These are phyloP conservation scores for Pangasius larnaudii DNA, from an alignment of 2,797 vertebrate genomes.

Conservation along the genomic window DNA sequence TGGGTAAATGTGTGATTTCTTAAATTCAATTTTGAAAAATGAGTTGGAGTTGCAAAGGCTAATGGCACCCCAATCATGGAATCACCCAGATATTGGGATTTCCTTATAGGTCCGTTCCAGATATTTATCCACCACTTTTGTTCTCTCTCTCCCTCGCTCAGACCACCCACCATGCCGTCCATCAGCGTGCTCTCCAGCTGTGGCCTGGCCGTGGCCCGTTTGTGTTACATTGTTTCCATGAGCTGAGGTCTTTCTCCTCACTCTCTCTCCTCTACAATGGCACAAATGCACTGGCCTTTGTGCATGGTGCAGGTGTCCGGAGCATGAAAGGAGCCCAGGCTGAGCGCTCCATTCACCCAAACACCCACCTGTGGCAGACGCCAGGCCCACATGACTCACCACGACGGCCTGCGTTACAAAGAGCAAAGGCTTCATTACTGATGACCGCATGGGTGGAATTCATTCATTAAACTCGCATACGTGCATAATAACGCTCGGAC, in stretches of 20 bases:
- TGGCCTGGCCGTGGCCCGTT: slow-evolving; percentile 77
- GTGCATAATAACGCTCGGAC: slow-evolving; percentile 26
- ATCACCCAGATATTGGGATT: slow-evolving; percentile 31
- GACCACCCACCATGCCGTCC: slow-evolving; percentile 60
- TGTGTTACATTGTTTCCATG: slow-evolving; percentile 82
- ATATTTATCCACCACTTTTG: slow-evolving; percentile 29
- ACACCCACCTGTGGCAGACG: slow-evolving; percentile 76
- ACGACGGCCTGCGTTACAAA: slow-evolving; percentile 39
- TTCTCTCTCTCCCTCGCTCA: slow-evolving; percentile 2
- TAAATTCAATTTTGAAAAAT: background rate
- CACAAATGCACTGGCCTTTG: slow-evolving; percentile 72
- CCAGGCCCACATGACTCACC: slow-evolving; percentile 75
- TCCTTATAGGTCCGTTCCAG: slow-evolving; percentile 29
- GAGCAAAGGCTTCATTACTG: slow-evolving; percentile 44
- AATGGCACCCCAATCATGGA: background rate
- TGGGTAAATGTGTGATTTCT: background rate
- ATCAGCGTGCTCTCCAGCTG: slow-evolving; percentile 76
- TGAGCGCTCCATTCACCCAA: slow-evolving; percentile 68
- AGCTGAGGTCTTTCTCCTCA: slow-evolving; percentile 64
- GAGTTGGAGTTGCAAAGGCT: background rate
- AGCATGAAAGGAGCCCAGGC: slow-evolving; percentile 70
- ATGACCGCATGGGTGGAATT: slow-evolving; percentile 49
- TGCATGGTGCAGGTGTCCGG: slow-evolving; percentile 80
- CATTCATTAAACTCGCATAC: slow-evolving; percentile 46
- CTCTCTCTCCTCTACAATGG: slow-evolving; percentile 63